These are phyloP conservation scores for Noctilio leporinus DNA, from an alignment of 2,113 vertebrate genomes.

Conservation along the genomic window DNA sequence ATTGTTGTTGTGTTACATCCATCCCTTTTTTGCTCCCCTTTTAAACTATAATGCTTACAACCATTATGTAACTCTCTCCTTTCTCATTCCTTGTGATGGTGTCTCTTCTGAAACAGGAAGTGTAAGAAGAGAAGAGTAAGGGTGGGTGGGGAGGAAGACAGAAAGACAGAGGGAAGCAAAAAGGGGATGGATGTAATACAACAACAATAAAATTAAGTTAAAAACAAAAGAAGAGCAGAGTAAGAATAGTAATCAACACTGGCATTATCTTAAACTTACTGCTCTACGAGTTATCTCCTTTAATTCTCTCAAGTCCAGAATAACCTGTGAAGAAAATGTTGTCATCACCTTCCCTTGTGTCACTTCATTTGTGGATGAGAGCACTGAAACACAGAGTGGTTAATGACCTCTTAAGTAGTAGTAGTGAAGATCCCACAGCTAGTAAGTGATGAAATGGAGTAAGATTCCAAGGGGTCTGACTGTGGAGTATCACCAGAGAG, in stretches of 20 bases:
- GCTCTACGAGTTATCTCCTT: neutral
- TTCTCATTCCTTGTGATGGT: neutral
- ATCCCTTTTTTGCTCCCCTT: too few species aligned
- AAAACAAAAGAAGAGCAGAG: neutral
- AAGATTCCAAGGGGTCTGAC: neutral
- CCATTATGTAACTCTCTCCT: rapidly evolving
- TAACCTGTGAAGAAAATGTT: neutral
- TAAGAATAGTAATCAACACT: neutral
- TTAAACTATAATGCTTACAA: neutral
- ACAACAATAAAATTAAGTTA: too few species aligned
- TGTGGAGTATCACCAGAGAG: neutral
- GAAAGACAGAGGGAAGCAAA: too few species aligned
- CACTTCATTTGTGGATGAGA: neutral
- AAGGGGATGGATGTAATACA: too few species aligned
- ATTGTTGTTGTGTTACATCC: too few species aligned
- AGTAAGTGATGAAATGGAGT: neutral
- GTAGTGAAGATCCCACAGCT: neutral
- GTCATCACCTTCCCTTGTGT: neutral
- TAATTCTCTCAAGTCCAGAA: neutral
- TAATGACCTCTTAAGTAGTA: neutral
- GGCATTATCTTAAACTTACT: neutral
- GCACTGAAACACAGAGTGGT: neutral
- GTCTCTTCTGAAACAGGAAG: neutral
- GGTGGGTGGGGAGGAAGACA: too few species aligned
- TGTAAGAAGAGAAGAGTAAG: neutral